These are phyloP conservation scores for Pipra filicauda DNA, from an alignment of 2,113 vertebrate species.

Conservation along the genomic window DNA sequence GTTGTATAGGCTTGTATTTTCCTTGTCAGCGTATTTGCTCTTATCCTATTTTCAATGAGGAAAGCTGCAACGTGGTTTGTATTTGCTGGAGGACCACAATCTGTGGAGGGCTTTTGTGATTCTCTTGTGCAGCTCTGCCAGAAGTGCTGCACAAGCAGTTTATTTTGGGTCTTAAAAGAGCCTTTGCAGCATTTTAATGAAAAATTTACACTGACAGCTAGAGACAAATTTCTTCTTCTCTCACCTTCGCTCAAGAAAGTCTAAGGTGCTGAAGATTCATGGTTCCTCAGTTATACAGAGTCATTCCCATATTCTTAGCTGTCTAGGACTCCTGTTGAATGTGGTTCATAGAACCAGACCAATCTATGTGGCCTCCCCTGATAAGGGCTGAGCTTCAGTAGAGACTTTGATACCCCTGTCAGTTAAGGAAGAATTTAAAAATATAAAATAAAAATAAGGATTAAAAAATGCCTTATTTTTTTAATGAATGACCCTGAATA, in stretches of 20 bases:
- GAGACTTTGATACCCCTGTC: neutral
- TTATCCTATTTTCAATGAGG: slow-evolving; percentile 45
- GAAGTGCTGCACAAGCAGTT: slow-evolving; percentile 47
- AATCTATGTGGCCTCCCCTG: neutral
- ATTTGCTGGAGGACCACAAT: slow-evolving; percentile 23
- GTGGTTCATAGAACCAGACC: neutral
- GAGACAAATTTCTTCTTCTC: slow-evolving; percentile 45
- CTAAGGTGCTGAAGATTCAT: slow-evolving; percentile 28
- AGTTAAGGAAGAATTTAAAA: neutral
- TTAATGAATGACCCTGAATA: neutral
- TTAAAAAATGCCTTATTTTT: neutral
- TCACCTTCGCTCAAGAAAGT: neutral
- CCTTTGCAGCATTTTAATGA: slow-evolving; percentile 35
- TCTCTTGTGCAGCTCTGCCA: neutral
- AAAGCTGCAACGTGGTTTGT: neutral
- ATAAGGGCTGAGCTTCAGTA: neutral
- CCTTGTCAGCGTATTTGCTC: slow-evolving; percentile 44
- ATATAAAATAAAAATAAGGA: neutral
- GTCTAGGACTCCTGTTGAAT: neutral
- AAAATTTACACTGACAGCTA: slow-evolving; percentile 38
- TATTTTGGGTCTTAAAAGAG: slow-evolving; percentile 29
- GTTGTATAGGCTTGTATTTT: neutral
- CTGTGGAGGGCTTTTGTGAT: neutral
- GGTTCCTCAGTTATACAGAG: neutral
- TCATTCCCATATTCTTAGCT: neutral